phyloP scores from a whole-genome alignment of 2,888 invertebrate species.

The Opisthograptis luteolata region DNA sequence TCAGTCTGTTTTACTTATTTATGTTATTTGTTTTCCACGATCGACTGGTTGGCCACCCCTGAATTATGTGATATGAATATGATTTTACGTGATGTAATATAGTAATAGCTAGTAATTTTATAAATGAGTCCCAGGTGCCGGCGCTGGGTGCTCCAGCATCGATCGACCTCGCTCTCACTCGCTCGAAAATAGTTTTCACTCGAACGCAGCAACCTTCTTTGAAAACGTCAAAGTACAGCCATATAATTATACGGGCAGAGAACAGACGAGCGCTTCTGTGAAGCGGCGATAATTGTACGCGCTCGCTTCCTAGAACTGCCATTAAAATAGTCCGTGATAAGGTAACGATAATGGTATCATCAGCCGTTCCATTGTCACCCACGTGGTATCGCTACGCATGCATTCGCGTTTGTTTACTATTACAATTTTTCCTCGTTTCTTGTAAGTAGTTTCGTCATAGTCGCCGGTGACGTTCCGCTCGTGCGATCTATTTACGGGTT shows the following conservation, averaged over 20 bases:
- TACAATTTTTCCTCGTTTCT: slow-evolving; percentile 39
- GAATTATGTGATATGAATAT: no score
- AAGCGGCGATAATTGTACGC: slow-evolving; percentile 70
- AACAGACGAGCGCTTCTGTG: slow-evolving; percentile 61
- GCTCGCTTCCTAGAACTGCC: slow-evolving; percentile 65
- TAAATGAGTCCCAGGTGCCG: slow-evolving; percentile 7
- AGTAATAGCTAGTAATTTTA: no score
- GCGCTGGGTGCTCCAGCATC: background rate
- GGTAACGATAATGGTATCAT: slow-evolving; percentile 71
- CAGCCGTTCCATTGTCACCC: slow-evolving; percentile 52
- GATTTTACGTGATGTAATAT: no score
- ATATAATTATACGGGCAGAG: slow-evolving; percentile 57
- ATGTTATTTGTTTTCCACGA: no score
- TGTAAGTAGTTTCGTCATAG: slow-evolving; percentile 32
- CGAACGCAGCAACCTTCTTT: slow-evolving; percentile 34
- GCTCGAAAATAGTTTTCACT: slow-evolving; percentile 31
- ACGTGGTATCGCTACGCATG: slow-evolving; percentile 40
- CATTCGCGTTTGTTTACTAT: slow-evolving; percentile 41
- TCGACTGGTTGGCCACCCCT: no score
- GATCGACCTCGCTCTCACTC: slow-evolving; percentile 1
- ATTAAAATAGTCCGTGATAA: slow-evolving; percentile 67
- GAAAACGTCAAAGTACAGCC: slow-evolving; percentile 40
- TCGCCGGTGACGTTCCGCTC: slow-evolving; percentile 26
- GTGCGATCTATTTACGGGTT: slow-evolving; percentile 4
- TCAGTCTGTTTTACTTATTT: no score